A percentile compares a stretch with the other conserved stretches of the same genome.
Evolutionary conservation across 1,140 invertebrate genomes (phyloP).

Genomic region (Venustaconcha ellipsiformis): DNA sequence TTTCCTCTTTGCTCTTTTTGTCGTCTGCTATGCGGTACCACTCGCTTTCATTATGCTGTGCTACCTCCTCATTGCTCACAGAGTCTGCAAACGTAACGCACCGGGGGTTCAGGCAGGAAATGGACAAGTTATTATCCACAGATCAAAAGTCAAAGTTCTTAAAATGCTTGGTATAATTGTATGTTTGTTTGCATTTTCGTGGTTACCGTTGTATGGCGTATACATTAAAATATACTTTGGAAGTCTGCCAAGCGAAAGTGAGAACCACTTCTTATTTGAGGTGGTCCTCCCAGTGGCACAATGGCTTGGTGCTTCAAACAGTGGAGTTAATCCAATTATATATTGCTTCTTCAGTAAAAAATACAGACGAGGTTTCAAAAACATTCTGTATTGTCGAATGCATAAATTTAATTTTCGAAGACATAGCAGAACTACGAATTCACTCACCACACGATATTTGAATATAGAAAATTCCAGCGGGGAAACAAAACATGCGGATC

Average conservation of each 20-base stretch:
- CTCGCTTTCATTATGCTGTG: slow-evolving; percentile 91
- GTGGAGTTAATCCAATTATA: slow-evolving; percentile 95
- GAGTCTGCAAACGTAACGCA: slow-evolving; percentile 87
- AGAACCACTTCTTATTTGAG: slow-evolving; percentile 79
- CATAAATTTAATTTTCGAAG: slow-evolving; percentile 10
- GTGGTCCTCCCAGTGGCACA: slow-evolving; percentile 90
- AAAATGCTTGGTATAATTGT: slow-evolving; percentile 97
- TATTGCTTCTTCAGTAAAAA: slow-evolving; percentile 98
- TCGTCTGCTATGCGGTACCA: slow-evolving; percentile 91
- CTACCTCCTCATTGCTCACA: slow-evolving; percentile 92
- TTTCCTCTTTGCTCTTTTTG: slow-evolving; percentile 88
- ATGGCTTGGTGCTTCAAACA: slow-evolving; percentile 95
- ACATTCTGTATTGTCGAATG: slow-evolving; percentile 17
- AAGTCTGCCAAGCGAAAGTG: slow-evolving; percentile 75
- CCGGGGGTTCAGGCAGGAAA: slow-evolving; percentile 73
- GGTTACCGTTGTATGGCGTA: slow-evolving; percentile 87
- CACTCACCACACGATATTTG: slow-evolving; percentile 17
- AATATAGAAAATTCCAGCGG: slow-evolving; percentile 21
- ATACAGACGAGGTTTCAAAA: slow-evolving; percentile 86
- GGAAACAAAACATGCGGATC: not conserved
- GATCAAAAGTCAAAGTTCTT: slow-evolving; percentile 76
- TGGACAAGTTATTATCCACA: slow-evolving; percentile 55
- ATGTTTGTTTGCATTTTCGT: slow-evolving; percentile 91
- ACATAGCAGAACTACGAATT: slow-evolving; percentile 18
- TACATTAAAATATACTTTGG: slow-evolving; percentile 44